Evolutionary conservation across 2,888 invertebrate genomes (phyloP).

Genomic region (Tiliacea citrago): DNA sequence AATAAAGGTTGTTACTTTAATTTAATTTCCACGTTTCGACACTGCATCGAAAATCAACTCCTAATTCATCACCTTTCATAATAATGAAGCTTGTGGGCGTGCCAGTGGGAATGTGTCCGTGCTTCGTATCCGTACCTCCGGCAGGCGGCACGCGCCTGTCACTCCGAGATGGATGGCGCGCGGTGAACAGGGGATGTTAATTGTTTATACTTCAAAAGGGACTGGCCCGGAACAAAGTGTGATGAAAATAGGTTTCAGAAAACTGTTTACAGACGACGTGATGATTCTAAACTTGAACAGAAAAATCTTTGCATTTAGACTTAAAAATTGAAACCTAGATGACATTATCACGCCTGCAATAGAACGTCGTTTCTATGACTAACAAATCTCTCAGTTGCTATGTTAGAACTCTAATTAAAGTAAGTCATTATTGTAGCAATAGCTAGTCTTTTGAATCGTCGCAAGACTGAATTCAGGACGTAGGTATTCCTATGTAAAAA

Average conservation of each 20-base stretch:
- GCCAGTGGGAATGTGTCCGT: background rate
- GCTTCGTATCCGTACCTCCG: background rate
- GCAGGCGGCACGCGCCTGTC: constrained; percentile 18
- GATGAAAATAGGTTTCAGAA: background rate
- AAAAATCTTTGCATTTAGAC: background rate
- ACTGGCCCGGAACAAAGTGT: background rate
- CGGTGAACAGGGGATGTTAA: constrained; percentile 33
- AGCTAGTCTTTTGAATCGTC: background rate
- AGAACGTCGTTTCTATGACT: background rate
- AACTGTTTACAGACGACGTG: background rate
- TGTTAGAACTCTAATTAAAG: background rate
- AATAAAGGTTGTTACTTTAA: background rate
- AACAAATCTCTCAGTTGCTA: background rate
- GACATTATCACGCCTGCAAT: background rate
- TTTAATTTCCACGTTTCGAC: background rate
- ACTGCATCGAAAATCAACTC: background rate
- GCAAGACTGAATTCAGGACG: background rate
- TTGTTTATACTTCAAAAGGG: constrained; percentile 38
- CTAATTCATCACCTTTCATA: constrained; percentile 19
- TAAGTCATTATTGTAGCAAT: background rate
- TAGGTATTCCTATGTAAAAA: constrained; percentile 11
- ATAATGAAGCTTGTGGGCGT: constrained; percentile 1
- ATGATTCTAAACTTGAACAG: background rate
- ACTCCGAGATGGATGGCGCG: constrained; percentile 43
- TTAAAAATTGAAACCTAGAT: too few relatives aligned